Conservation (phyloP, 2,797 vertebrate genomes). For the Ctenopoma kingsleyae region DNA sequence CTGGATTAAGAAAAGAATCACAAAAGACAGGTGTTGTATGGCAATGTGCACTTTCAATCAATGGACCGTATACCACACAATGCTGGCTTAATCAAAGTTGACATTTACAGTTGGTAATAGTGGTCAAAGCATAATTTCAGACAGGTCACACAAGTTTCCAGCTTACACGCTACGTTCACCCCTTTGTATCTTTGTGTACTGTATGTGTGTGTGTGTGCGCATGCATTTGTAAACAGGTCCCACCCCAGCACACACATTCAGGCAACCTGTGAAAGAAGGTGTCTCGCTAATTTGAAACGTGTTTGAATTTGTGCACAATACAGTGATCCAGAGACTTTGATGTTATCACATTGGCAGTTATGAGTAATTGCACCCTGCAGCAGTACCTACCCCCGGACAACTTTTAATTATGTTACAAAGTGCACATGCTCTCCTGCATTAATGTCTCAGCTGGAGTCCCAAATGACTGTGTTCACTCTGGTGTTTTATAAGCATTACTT, state of each 20-base stretch:
- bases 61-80: constrained; percentile 61
- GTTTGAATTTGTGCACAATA: constrained; percentile 65
- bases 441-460: constrained; percentile 67
- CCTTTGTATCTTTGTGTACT: not conserved
- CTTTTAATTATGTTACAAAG: constrained; percentile 85
- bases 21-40: constrained; percentile 58
- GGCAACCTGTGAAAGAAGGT: constrained; percentile 46
- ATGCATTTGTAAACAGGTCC: not conserved
- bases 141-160: not conserved
- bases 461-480: constrained; percentile 56
- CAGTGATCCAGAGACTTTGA: constrained; percentile 70
- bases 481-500: constrained; percentile 39
- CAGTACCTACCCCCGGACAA: constrained; percentile 72
- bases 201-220: not conserved
- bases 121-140: not conserved
- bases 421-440: constrained; percentile 72
- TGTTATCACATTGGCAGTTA: constrained; percentile 80
- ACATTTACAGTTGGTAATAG: not conserved
- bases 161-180: not conserved
- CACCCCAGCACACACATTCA: constrained; percentile 11
- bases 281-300: constrained; percentile 57
- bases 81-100: constrained; percentile 76
- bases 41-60: constrained; percentile 74
- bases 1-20: constrained; percentile 32
- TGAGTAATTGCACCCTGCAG: constrained; percentile 81